Base-by-base conservation (phyloP, 2,797 vertebrate species). In the Macroramphosus scolopax region DNA sequence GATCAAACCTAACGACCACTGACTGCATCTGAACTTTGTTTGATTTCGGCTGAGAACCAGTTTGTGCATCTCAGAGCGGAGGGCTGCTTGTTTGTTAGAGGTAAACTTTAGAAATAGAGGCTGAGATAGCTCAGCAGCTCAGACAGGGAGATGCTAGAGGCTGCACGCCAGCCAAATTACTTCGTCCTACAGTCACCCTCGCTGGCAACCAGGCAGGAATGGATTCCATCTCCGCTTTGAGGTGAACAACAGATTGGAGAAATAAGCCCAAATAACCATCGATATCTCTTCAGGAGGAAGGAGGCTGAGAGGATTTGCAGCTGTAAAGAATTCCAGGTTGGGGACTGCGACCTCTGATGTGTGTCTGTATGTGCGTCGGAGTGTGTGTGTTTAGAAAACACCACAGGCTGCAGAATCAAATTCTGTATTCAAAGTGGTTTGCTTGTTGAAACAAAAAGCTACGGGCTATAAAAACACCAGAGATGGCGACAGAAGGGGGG, bases 191-290 rank as follows among this genome's bases (percentile, higher is more conserved):
- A 59, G 69, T 65, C 71, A 47, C 42, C 58, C 54, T 68, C 47
- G 5, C 70, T 55, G 63, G 69, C 80, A 74, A 60, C 67, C 70
- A 47, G 60, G 62, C 69, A 72, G 77, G 75, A 79, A 83, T 81
- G 72, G 79, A 81, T 84, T 83, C 74, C 47, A 75, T 84, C 75
- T 83, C 68, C 18, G 30, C 60, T 72, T 69, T 26, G 65, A 77
- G 73, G 74, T 77, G 71, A 80, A 73, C 77, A 78, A 74, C 72
- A 72, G 77, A 80, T 79, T 80, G 72, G 54, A 78, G 72, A 60
- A 84, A 79, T 82, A 79, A 86, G 59, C 44, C 72, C 64, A 69
- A 82, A 85, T 72, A 82, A 75, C 65, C 68, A 73, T 71, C 40
- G 40, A 73, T 78, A 79, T 78, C 59, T 77, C 57, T 29, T 64